Evolutionary conservation across 2,113 vertebrate species (phyloP).

Genomic region (Brachirus orientalis): DNA sequence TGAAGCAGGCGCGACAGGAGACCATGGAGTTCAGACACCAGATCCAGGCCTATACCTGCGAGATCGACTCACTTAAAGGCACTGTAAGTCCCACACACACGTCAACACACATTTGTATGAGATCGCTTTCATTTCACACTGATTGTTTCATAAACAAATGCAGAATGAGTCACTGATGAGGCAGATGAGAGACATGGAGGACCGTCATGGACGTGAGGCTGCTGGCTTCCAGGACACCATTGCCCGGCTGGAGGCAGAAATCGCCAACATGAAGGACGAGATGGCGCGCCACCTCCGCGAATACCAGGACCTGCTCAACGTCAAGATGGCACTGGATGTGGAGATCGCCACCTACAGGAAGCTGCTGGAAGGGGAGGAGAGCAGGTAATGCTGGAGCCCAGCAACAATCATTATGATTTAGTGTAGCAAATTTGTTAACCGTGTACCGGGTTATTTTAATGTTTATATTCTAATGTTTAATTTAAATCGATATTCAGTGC

Average conservation of each 20-base stretch:
- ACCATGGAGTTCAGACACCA: conserved; percentile 97
- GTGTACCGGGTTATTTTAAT: no score
- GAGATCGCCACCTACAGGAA: conserved; percentile 98
- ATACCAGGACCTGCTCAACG: conserved; percentile 94
- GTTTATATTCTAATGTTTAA: no score
- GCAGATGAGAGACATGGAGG: conserved; percentile 97
- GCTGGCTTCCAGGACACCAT: conserved; percentile 90
- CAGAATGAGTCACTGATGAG: conserved; percentile 96
- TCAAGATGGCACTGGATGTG: conserved; percentile 96
- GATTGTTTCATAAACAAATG: neutral
- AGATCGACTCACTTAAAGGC: conserved; percentile 97
- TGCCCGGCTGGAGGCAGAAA: conserved; percentile 90
- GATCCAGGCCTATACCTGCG: conserved; percentile 96
- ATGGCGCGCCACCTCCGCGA: conserved; percentile 95
- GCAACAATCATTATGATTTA: neutral
- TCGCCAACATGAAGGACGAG: conserved; percentile 93
- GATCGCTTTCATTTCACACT: neutral
- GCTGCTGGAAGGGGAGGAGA: conserved; percentile 96
- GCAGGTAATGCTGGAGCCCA: conserved; percentile 80
- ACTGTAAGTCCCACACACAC: conserved; percentile 82
- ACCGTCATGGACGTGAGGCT: conserved; percentile 87
- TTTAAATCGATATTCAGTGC: no score
- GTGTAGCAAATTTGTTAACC: no score
- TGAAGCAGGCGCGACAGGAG: conserved; percentile 93
- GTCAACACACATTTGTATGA: no score